These are phyloP conservation scores for Pararge aegeria DNA, from an alignment of 1,140 invertebrate genomes.

Conservation along the genomic window DNA sequence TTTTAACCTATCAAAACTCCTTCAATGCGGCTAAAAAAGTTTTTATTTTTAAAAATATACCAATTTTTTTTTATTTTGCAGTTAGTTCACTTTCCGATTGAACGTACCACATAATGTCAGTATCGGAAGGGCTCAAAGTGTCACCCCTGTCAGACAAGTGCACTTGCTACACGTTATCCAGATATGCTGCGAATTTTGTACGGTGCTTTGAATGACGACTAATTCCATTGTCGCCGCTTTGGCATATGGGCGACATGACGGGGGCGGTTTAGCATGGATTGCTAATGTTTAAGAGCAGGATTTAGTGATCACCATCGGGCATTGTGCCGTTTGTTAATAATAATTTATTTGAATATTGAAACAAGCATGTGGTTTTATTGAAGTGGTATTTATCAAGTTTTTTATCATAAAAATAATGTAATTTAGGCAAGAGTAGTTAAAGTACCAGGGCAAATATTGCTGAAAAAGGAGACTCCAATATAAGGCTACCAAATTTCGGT, in stretches of 20 bases:
- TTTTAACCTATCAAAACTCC: no score
- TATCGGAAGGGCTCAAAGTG: conserved; percentile 72
- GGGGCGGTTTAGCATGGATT: conserved; percentile 61
- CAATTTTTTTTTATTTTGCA: neutral
- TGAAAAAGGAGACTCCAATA: no score
- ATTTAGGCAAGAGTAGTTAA: no score
- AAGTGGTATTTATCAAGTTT: conserved; percentile 5
- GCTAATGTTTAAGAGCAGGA: conserved; percentile 50
- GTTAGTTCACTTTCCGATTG: neutral
- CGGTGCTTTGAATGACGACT: conserved; percentile 75
- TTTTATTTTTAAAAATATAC: no score
- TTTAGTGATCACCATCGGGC: conserved; percentile 31
- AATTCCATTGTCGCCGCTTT: conserved; percentile 71
- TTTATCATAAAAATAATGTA: neutral
- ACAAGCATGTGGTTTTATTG: conserved; percentile 1
- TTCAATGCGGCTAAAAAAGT: no score
- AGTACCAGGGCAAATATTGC: no score
- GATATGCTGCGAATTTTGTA: conserved; percentile 68
- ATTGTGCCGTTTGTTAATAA: conserved; percentile 18
- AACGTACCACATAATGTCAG: conserved; percentile 59
- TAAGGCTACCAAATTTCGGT: no score
- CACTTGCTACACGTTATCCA: conserved; percentile 72
- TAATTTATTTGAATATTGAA: conserved; percentile 10
- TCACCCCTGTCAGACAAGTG: conserved; percentile 69
- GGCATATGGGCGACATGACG: conserved; percentile 70